Evolutionary conservation across 2,797 vertebrate species (phyloP).

Genomic region (Eutrigla gurnardus): DNA sequence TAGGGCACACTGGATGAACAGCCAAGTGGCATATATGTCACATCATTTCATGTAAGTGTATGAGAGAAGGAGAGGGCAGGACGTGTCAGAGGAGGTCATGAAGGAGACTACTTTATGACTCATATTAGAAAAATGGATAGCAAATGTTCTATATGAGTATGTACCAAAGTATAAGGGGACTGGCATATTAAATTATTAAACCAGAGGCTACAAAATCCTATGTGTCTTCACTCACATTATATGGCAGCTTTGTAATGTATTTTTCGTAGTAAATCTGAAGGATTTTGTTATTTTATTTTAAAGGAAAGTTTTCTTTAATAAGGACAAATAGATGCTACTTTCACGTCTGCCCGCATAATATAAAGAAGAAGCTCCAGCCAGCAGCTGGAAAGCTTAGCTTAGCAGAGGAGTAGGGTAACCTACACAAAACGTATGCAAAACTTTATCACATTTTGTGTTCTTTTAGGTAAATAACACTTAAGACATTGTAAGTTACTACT

Average conservation of each 20-base stretch:
- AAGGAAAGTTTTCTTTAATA: too few relatives aligned
- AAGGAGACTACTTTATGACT: conserved; percentile 12
- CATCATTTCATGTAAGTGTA: conserved; percentile 29
- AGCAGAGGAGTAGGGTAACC: neutral
- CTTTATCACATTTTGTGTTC: too few relatives aligned
- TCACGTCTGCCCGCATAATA: neutral
- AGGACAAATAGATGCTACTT: neutral
- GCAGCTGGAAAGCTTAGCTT: neutral
- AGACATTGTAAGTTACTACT: too few relatives aligned
- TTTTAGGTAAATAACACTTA: too few relatives aligned
- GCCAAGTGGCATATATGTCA: conserved; percentile 46
- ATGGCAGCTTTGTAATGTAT: neutral
- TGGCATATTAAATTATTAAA: conserved; percentile 21
- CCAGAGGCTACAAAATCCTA: conserved; percentile 22
- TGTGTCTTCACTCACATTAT: neutral
- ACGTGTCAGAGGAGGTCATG: conserved; percentile 14
- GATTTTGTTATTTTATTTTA: neutral
- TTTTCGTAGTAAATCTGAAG: neutral
- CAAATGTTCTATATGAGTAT: neutral
- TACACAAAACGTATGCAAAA: neutral
- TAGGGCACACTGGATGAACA: conserved; percentile 32
- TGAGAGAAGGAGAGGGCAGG: conserved; percentile 17
- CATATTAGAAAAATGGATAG: neutral
- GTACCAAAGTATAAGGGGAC: neutral
- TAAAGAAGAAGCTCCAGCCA: too few relatives aligned